Conservation (phyloP, 2,888 invertebrate species). For the Mimumesa dahlbomi region DNA sequence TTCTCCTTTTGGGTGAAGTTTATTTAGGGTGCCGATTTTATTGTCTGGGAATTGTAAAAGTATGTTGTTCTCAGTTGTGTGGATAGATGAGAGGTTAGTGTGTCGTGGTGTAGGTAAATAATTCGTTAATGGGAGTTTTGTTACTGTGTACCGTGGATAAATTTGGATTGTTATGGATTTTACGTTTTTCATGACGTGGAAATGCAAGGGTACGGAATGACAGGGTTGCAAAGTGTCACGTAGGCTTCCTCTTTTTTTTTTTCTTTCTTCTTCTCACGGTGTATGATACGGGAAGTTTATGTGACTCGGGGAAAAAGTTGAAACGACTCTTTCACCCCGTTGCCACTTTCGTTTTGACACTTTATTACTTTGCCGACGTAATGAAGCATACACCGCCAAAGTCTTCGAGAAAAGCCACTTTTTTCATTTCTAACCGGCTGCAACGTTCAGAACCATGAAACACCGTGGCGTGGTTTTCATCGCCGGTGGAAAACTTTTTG, state of each 20-base stretch:
- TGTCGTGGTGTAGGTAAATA: too few species aligned
- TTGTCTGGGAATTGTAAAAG: too few species aligned
- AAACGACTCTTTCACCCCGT: neutral
- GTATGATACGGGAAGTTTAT: conserved; percentile 17
- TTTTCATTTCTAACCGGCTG: neutral
- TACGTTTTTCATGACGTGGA: conserved; percentile 15
- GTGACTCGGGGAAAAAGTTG: too few species aligned
- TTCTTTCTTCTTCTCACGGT: conserved; percentile 6
- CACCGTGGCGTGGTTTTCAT: too few species aligned
- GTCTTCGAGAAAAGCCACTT: neutral
- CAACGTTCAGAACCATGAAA: too few species aligned
- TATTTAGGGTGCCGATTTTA: too few species aligned
- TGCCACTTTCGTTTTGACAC: neutral
- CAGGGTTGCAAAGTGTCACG: neutral
- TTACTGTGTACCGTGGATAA: conserved; percentile 26
- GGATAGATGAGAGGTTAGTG: too few species aligned
- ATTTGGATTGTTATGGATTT: conserved; percentile 37
- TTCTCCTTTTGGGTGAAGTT: too few species aligned
- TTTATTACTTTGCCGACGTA: neutral
- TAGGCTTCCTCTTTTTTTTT: too few species aligned
- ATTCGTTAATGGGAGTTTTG: conserved; percentile 16
- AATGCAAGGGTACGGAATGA: conserved; percentile 25
- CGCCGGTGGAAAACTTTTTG: too few species aligned
- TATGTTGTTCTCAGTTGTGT: too few species aligned
- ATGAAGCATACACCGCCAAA: conserved; percentile 5